A percentile compares a stretch with the other conserved stretches of the same genome.
These are phyloP conservation scores for Cariama cristata DNA, from an alignment of 2,113 vertebrate genomes.

Conservation along the genomic window DNA sequence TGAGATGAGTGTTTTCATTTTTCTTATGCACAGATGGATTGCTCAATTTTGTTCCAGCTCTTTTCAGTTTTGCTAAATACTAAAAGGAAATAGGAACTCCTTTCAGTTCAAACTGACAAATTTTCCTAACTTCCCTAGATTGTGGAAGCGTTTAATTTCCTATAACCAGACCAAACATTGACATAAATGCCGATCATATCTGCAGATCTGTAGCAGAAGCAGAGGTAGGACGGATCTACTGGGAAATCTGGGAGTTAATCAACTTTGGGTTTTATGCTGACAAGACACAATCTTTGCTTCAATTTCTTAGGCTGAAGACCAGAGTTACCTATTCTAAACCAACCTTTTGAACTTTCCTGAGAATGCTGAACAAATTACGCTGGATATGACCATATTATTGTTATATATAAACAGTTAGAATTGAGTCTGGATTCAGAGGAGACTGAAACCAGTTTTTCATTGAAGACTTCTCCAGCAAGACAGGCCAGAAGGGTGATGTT, in stretches of 20 bases:
- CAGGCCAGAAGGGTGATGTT: slow-evolving; percentile 50
- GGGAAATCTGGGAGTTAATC: neutral
- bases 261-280: neutral
- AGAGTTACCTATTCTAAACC: neutral
- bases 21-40: rapidly evolving
- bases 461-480: neutral
- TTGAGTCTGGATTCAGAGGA: neutral
- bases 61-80: neutral
- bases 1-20: neutral
- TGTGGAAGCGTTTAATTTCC: neutral
- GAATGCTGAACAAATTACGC: neutral
- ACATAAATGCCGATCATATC: neutral
- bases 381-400: neutral
- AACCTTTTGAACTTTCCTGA: neutral
- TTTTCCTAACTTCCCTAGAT: neutral
- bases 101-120: neutral
- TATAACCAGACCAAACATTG: neutral
- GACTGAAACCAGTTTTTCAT: neutral
- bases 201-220: neutral
- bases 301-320: neutral
- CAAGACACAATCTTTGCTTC: neutral
- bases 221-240: neutral
- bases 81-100: neutral
- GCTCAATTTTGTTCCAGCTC: neutral
- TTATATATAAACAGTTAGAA: neutral